Evolutionary conservation across 2,113 vertebrate genomes (phyloP), one percentile per base, ranked within the genome.

Genomic region (Laticauda colubrina): DNA sequence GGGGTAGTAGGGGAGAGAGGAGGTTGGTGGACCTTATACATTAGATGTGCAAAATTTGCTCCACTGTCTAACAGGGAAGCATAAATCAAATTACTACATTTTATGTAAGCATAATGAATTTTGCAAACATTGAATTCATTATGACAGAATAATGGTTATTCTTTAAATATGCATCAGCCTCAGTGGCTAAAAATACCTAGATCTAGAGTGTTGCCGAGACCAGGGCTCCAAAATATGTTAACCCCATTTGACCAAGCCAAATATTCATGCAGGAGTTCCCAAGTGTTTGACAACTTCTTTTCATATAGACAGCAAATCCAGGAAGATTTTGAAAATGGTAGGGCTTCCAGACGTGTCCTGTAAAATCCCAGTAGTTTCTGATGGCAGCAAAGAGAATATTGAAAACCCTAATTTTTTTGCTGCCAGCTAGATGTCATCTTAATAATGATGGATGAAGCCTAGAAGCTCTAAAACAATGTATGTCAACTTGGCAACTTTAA

Each of bases 31-130:
- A 92, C 91, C 94, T 91, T 94, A 56, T 57, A 75, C 45, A 93
- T 57, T 89, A 92, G 34, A 8, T 95, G 95, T 93, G 94, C 94
- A 43, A 91, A 97, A 96, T 92, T 56, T 90, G 94, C 61, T 96
- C 94, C 34, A 96, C 90, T 81, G 91, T 90, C 89, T 92, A 91
- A 34, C 51, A 75, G 34, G 94, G 86, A 53, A 87, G 95, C 91
- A 94, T 85, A 96, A 95, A 95, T 75, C 61, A 88, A 94, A 94
- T 23, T 23, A 34, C 5, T 21, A 55, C 61, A 21, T 93, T 94
- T 94, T 96, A 96, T 94, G 95, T 91, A 93, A 96, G 75, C 34
- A 21, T 39, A 43, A 81, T 43, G 15, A 81, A 81, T 81, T 81
- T 3, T 81, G 75, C 34, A 81, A 43, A 81, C 2, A 43, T 21